Evolutionary conservation across 2,888 invertebrate genomes (phyloP).

Genomic region (Ornithoptera priamus): DNA sequence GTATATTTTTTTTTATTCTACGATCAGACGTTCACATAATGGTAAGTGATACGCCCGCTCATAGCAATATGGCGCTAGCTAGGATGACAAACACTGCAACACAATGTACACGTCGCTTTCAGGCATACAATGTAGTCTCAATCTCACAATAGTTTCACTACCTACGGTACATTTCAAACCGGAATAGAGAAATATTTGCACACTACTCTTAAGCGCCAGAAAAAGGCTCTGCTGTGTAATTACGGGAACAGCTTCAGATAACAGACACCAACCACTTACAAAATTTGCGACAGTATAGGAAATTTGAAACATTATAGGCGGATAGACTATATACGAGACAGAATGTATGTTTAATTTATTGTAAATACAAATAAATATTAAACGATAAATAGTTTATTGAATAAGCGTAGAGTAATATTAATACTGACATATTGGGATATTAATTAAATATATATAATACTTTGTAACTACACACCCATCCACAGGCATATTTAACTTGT

Average conservation of each 20-base stretch:
- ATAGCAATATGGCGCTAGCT: not conserved
- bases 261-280: not conserved
- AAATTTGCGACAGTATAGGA: not conserved
- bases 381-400: slow-evolving; percentile 32
- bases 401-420: slow-evolving; percentile 42
- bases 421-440: slow-evolving; percentile 41
- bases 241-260: no score
- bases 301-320: not conserved
- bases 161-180: no score
- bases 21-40: no score
- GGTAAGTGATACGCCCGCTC: no score
- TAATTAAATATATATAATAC: slow-evolving; percentile 34
- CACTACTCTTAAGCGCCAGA: no score
- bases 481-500: slow-evolving; percentile 60
- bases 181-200: no score
- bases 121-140: no score
- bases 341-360: slow-evolving; percentile 47
- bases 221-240: no score
- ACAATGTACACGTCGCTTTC: no score
- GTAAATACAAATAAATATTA: not conserved
- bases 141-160: no score
- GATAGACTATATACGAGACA: slow-evolving; percentile 28
- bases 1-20: no score
- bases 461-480: slow-evolving; percentile 70
- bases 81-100: no score